Evolutionary conservation across 2,113 vertebrate species (phyloP), one percentile per base, ranked within the genome.

Genomic region (Siniperca chuatsi): DNA sequence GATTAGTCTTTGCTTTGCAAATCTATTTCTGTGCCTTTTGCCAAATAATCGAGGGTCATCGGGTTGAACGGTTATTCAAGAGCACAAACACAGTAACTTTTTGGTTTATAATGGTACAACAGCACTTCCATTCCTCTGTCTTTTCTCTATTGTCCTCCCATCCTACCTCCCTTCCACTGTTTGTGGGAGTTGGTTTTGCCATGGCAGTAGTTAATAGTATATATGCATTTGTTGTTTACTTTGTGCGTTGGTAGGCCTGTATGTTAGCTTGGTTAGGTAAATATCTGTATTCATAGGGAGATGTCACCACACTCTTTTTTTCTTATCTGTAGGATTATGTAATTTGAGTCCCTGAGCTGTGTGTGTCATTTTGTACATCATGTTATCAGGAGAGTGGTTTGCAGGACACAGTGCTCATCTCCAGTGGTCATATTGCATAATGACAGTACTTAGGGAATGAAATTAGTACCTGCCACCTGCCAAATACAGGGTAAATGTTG

Each of bases 351-450:
- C 10, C 44, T 13, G 23, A 23, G 60, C 1, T 3, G 60, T 8
- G 7, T 46, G 12, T 7, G 2, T 52, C 70, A 87, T 65, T 85
- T 83, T 67, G 29, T 65, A 37, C 42, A 54, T 61, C 15, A 65
- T 78, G 65, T 87, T 88, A 91, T 85, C 86, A 83, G 87, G 25
- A 69, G 44, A 69, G 33, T 68, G 78, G 73, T 87, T 91, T 88
- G 70, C 81, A 83, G 81, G 72, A 83, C 80, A 65, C 16, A 46
- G 37, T 74, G 73, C 37, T 71, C 42, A 37, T 66, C 64, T 78
- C 20, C 12, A 13, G 0, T 75, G 42, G n/a, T 83, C 52, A 55
- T 23, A n/a, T 87, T 91, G 61, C 75, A 86, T 86, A 87, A 83
- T 74, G 79, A 4, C 57, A 4, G 35, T 37, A 37, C 35, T 37